phyloP scores from a whole-genome alignment of 2,888 invertebrate species.

The Alloscopus bannaensis region DNA sequence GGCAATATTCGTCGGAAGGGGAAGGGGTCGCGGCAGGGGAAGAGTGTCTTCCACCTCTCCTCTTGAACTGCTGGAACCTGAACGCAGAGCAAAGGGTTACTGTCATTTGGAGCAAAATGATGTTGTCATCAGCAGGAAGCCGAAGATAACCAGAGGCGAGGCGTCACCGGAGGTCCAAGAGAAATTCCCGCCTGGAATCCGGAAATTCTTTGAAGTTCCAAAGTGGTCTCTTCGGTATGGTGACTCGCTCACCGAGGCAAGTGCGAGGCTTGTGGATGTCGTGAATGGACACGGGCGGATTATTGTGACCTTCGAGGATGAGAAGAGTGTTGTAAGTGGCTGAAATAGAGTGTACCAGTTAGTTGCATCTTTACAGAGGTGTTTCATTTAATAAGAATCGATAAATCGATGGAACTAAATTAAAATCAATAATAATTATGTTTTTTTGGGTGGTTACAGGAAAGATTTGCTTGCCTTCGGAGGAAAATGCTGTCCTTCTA shows the following conservation, averaged over 20 bases:
- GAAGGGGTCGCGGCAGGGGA: conserved; percentile 2
- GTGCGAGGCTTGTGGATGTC: conserved; percentile 20
- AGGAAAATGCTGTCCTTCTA: conserved; percentile 23
- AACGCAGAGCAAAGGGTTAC: too few species aligned
- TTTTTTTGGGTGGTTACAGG: conserved; percentile 6
- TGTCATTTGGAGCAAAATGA: too few species aligned
- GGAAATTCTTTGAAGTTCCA: not conserved
- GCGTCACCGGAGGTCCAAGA: not conserved
- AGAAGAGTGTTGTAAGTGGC: conserved; percentile 22
- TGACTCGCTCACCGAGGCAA: not conserved
- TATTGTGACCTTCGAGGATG: conserved; percentile 33
- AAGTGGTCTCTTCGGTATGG: not conserved
- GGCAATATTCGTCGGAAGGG: not conserved
- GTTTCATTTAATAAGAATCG: not conserved
- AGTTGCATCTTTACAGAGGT: not conserved
- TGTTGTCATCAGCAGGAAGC: too few species aligned
- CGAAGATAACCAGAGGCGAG: too few species aligned
- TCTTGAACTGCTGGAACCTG: too few species aligned
- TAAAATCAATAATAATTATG: not conserved
- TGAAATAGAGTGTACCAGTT: too few species aligned
- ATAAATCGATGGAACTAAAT: not conserved
- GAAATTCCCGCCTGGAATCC: not conserved
- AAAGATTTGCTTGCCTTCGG: not conserved
- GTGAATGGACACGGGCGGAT: not conserved
- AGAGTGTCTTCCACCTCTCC: not conserved